Evolutionary conservation across 1,140 invertebrate genomes (phyloP), one percentile per base, ranked within the genome.

Genomic region (Drosophila burlai): DNA sequence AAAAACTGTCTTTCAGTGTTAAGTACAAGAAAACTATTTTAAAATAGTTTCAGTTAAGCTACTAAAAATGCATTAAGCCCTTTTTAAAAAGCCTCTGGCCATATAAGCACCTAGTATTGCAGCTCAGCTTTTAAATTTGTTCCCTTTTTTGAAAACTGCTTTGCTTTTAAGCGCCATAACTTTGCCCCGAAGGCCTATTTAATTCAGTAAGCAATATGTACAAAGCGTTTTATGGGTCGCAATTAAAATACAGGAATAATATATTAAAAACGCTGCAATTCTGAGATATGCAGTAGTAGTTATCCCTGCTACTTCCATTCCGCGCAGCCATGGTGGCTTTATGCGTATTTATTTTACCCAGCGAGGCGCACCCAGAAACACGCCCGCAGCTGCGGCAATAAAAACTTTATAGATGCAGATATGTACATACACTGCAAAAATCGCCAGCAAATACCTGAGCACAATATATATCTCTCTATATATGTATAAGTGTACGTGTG

Each of bases 371-470:
- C 84, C 84, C 85, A 89, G 83, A 80, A 90, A 79, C 74, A 89
- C 84, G 66, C 84, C 85, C 78, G 84, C 85, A 89, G 84, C 84
- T 87, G 84, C 74, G 61, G 69, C 84, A 89, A 78, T 78, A 83
- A 89, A 87, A 83, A 67, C 57, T 78, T 62, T 72, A 65, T 68
- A 67, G 72, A 81, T 81, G 80, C 67, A 81, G 74, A 78, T 80
- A 80, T 49, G 43, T 78, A 64, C 76, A 47, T 49, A 52, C 68
- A 64, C 42, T 79, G 76, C 42, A 81, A 76, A 81, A 81, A 80
- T 64, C 62, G 52, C 72, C 52, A 43, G 60, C 45, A 68, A 38
- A 83, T 38, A 79, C 52, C 52, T 55, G 0, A 38, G 34, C 21
- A 55, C 34, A 55, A 38, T 55, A 55, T 38, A 36, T 38, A 24